Base-by-base conservation (phyloP, 2,888 invertebrate species). In the Drosophila diplacantha region DNA sequence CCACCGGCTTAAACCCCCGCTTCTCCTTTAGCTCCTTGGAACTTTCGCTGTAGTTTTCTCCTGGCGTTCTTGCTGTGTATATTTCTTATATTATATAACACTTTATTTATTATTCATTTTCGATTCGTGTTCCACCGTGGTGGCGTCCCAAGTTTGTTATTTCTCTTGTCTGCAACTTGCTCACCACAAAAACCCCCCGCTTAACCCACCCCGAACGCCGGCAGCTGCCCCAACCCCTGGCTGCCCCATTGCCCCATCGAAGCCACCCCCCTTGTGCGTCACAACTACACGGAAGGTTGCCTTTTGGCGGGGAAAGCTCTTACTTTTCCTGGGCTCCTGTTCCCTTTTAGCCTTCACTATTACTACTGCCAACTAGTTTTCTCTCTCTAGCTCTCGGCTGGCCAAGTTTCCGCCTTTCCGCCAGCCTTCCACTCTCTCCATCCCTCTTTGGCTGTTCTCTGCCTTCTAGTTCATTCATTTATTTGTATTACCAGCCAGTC, bases 21-120 rank as follows among this genome's bases (percentile, higher is more conserved):
- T 8, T 11, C 29, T 14, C 8, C n/a, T 14, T 31, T 3, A 44
- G 43, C 38, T 54, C 43, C 73, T 64, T 60, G 41, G 47, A 74
- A 72, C 63, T 72, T 73, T 57, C 52, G 41, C 66, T 59, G 66
- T 68, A 68, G 72, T 74, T 74, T 65, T 69, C 58, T 63, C 61
- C 32, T 41, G 11, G 3, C 57, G 39, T 64, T 44, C 37, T 31
- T 49, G 39, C 70, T 37, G 53, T 63, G 73, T 77, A 73, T 80
- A 81, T 81, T 82, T 81, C 81, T 82, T 81, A 80, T 81, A 82
- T 83, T 75, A 83, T 85, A 83, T 84, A 85, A 85, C 77, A 82
- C 81, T 85, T 85, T 85, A 85, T 85, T 85, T 85, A 85, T 85
- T 85, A 85, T 85, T 85, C 85, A 85, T 85, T 85, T 85, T 85